Evolutionary conservation across 2,113 vertebrate genomes (phyloP).

Genomic region (Apus apus): DNA sequence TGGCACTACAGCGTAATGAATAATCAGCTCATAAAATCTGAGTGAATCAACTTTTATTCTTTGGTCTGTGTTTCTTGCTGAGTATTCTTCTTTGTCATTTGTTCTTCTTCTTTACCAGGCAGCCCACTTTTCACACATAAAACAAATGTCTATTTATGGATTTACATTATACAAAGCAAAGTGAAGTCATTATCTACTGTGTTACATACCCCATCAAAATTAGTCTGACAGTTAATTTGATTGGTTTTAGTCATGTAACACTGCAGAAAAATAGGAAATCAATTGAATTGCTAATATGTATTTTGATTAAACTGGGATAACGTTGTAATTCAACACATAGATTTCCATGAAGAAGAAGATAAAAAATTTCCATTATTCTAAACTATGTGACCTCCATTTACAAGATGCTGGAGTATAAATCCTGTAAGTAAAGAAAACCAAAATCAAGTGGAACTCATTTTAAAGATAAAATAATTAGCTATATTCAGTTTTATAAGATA

Average conservation of each 20-base stretch:
- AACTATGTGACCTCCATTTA: neutral
- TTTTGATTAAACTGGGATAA: constrained; percentile 44
- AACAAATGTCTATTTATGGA: neutral
- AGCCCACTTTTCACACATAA: neutral
- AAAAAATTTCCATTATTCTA: neutral
- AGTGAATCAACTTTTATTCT: neutral
- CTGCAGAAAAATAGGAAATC: constrained; percentile 15
- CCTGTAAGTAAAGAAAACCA: neutral
- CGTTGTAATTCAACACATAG: neutral
- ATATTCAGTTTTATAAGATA: neutral
- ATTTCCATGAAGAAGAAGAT: neutral
- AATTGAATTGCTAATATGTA: neutral
- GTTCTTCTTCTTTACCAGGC: neutral
- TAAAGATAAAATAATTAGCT: neutral
- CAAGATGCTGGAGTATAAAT: neutral
- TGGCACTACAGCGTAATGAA: neutral
- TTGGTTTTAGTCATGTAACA: constrained; percentile 14
- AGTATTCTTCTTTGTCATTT: neutral
- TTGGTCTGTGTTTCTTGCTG: neutral
- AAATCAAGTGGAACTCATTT: neutral
- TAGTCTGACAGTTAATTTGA: constrained; percentile 4
- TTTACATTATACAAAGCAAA: neutral
- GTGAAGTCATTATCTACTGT: neutral
- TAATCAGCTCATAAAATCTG: neutral
- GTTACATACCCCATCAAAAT: constrained; percentile 7